Evolutionary conservation across 2,797 vertebrate species (phyloP).

Genomic region (Gymnocypris eckloni): DNA sequence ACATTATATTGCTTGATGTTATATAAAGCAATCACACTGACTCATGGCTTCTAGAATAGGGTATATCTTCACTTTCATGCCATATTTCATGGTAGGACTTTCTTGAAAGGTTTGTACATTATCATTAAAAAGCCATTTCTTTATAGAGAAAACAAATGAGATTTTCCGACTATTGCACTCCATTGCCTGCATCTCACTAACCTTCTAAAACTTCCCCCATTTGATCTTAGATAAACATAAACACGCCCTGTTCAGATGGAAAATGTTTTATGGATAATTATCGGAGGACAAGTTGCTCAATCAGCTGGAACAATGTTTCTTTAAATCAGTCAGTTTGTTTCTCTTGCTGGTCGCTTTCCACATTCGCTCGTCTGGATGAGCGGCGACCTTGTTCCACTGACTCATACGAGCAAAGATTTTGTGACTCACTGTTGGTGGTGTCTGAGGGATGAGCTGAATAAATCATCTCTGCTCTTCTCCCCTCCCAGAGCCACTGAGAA

Average conservation of each 20-base stretch:
- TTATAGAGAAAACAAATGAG: neutral
- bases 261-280: constrained; percentile 23
- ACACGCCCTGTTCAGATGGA: constrained; percentile 32
- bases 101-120: constrained; percentile 19
- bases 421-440: constrained; percentile 59
- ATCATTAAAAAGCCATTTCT: constrained; percentile 29
- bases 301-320: constrained; percentile 27
- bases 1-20: neutral
- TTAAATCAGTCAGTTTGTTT: constrained; percentile 23
- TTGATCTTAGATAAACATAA: constrained; percentile 28
- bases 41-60: neutral
- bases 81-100: constrained; percentile 1
- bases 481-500: constrained; percentile 40
- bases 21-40: neutral
- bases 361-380: constrained; percentile 29
- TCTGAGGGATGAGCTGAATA: constrained; percentile 51
- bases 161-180: constrained; percentile 5
- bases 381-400: constrained; percentile 53
- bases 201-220: neutral
- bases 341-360: constrained; percentile 37
- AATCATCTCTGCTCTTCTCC: constrained; percentile 51
- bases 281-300: constrained; percentile 37
- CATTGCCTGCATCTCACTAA: neutral
- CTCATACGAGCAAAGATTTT: constrained; percentile 54
- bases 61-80: neutral